These are phyloP conservation scores for Echiichthys vipera DNA, from an alignment of 2,797 vertebrate species.

Conservation along the genomic window DNA sequence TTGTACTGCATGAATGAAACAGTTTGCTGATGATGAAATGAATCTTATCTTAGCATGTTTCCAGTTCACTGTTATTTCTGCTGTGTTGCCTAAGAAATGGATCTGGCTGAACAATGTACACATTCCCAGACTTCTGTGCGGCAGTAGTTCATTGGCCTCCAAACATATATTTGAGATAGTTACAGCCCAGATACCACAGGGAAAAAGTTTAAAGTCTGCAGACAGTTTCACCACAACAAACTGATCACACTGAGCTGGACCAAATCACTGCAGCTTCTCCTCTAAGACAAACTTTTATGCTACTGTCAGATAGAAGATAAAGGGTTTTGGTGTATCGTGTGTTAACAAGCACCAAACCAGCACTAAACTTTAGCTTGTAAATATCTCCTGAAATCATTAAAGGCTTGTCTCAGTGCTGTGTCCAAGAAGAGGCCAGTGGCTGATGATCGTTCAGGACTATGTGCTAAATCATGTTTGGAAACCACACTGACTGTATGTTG, in stretches of 20 bases:
- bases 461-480: background rate
- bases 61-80: background rate
- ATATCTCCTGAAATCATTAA: background rate
- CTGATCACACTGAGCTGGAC: background rate
- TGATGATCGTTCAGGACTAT: background rate
- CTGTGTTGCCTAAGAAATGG: background rate
- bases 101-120: background rate
- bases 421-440: background rate
- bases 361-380: slow-evolving; percentile 3
- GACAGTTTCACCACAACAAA: background rate
- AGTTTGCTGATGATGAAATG: background rate
- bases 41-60: too few species aligned
- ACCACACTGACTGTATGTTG: background rate
- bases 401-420: background rate
- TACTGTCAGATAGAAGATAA: background rate
- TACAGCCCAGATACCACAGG: background rate
- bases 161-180: background rate
- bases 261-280: background rate
- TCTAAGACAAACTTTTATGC: background rate
- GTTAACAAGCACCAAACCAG: background rate
- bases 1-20: background rate
- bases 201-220: background rate
- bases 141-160: background rate
- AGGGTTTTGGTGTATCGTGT: background rate
- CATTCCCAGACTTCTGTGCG: background rate